Percentiles rank a stretch among this genome's conserved stretches.
These are phyloP conservation scores for Cosmia pyralina DNA, from an alignment of 2,888 invertebrate species.

Conservation along the genomic window DNA sequence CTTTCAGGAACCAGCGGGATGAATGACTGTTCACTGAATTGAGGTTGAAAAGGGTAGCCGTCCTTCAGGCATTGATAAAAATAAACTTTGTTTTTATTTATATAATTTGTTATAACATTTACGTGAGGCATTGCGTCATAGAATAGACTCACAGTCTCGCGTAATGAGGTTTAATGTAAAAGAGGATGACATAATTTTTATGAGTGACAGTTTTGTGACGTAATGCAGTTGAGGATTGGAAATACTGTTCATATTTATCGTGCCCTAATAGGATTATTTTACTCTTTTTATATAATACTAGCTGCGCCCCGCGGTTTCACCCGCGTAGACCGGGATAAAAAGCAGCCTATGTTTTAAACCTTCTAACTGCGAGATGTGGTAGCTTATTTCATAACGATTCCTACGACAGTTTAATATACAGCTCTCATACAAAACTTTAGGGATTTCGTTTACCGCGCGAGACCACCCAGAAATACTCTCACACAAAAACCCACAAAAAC, in stretches of 20 bases:
- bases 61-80: conserved; percentile 56
- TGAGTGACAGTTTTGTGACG: conserved; percentile 9
- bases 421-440: no score
- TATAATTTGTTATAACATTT: conserved; percentile 28
- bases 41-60: conserved; percentile 58
- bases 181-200: conserved; percentile 22
- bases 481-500: no score
- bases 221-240: neutral
- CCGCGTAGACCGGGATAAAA: no score
- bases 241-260: neutral
- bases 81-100: conserved; percentile 41
- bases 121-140: conserved; percentile 40
- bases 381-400: no score
- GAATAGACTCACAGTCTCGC: conserved; percentile 16
- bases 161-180: conserved; percentile 34
- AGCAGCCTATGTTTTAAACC: no score
- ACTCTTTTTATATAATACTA: neutral
- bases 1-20: conserved; percentile 43
- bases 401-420: no score
- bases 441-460: no score
- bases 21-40: conserved; percentile 53
- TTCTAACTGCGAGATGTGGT: no score
- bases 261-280: no score
- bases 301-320: no score
- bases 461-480: no score